Evolutionary conservation across 2,888 invertebrate species (phyloP).

Genomic region (Amphiduros pacificus): DNA sequence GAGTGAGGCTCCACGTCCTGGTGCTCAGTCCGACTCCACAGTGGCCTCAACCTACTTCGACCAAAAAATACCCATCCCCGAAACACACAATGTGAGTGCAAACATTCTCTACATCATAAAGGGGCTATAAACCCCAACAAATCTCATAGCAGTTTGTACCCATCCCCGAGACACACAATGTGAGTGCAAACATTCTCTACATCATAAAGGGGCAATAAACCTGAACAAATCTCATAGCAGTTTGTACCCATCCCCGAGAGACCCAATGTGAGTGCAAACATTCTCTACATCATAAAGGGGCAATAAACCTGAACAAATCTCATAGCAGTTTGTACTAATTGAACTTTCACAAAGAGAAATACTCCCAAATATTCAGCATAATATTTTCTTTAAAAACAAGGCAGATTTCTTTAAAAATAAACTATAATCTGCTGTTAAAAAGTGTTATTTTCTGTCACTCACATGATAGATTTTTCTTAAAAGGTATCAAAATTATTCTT

Average conservation of each 20-base stretch:
- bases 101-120: neutral
- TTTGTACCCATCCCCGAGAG: constrained; percentile 38
- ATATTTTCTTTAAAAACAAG: neutral
- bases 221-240: too few relatives aligned
- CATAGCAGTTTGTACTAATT: too few relatives aligned
- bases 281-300: neutral
- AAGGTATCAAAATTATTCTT: neutral
- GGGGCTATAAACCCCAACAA: too few relatives aligned
- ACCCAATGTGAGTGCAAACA: constrained; percentile 32
- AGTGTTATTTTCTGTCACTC: neutral
- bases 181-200: constrained; percentile 24
- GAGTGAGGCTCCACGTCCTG: too few relatives aligned
- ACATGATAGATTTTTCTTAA: neutral
- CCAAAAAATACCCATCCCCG: constrained; percentile 38
- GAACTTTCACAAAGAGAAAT: too few relatives aligned
- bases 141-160: too few relatives aligned
- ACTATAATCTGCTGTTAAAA: neutral
- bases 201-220: neutral
- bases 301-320: too few relatives aligned
- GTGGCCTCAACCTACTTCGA: constrained; percentile 42
- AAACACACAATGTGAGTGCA: constrained; percentile 35
- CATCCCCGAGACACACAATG: constrained; percentile 37
- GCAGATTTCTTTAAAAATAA: neutral
- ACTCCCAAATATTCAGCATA: neutral
- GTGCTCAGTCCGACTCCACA: constrained; percentile 2